Base-by-base conservation (phyloP, 2,888 invertebrate genomes). In the Ichneumoninae sp. region DNA sequence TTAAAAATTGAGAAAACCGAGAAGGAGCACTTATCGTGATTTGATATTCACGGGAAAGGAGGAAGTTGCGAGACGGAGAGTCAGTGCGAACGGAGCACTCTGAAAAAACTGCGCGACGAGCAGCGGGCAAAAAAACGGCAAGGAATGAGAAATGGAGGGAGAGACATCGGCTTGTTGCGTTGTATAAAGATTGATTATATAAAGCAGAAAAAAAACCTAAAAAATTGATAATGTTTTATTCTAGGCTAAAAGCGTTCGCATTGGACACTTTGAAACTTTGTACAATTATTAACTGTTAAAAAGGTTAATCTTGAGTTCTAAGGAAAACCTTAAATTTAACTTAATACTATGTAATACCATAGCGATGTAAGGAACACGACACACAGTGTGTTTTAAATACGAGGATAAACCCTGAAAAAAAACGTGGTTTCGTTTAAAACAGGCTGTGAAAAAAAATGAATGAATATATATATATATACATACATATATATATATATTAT, bases 401-500 rank as follows among this genome's bases (percentile, higher is more conserved):
- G 82, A 86, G 74, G 82, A 86, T 88, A 87, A 57, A 57, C 57
- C 81, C 80, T 57, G 66, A 83, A 77, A 66, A 66, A 63, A 65
- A 74, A 87, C 83, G 87, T 86, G 88, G 84, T 89, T 88, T 88
- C 87, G 88, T 91, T 92, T 91, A 90, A 91, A 91, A 90, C 91
- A 91, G 89, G 89, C 90, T 92, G 91, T 91, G 89, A 89, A 52
- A 79, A 83, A 85, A 30, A 5, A 3, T 19, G 19, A 85, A 86
- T 87, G 80, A 85, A 19, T 19, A 19, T 87, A 81, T 85, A 82
- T 82, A 87, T 85, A 40, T 0, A 10, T 40, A 40, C 81, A 85
- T 86, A 88, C 26, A 60, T 60, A 85, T 74, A 85, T 83, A 86
- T 87, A 79, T 85, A 81, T 82, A 87, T 85, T 77, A 77, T 52